Evolutionary conservation across 1,140 invertebrate genomes (phyloP).

Genomic region (Zaprionus kolodkinae): DNA sequence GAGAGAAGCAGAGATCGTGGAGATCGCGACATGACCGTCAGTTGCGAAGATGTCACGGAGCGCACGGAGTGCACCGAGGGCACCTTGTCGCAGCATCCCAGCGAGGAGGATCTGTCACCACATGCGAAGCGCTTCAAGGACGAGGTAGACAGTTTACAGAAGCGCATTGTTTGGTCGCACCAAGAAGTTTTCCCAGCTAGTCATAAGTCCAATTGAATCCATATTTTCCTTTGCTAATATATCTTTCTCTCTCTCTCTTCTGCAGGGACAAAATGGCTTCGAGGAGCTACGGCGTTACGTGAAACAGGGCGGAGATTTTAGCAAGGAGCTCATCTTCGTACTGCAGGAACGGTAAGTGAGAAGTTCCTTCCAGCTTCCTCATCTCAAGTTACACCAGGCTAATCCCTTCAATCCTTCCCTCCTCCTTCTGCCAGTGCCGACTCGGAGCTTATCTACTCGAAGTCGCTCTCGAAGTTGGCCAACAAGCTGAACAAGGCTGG

Average conservation of each 20-base stretch:
- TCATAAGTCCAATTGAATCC: neutral
- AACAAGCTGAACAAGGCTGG: slow-evolving; percentile 93
- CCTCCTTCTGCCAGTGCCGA: slow-evolving; percentile 88
- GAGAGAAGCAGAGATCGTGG: slow-evolving; percentile 39
- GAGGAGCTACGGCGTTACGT: slow-evolving; percentile 96
- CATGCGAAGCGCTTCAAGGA: slow-evolving; percentile 73
- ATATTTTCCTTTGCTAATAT: neutral
- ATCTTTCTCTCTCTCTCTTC: neutral
- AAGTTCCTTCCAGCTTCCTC: no score
- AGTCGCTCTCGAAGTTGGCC: slow-evolving; percentile 94
- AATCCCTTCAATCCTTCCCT: neutral
- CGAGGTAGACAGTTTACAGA: slow-evolving; percentile 54
- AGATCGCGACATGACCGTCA: slow-evolving; percentile 53
- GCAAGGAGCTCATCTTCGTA: slow-evolving; percentile 94
- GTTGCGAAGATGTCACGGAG: slow-evolving; percentile 67
- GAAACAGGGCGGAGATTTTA: slow-evolving; percentile 97
- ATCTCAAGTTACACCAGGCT: neutral
- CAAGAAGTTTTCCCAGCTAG: neutral
- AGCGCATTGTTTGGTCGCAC: slow-evolving; percentile 46
- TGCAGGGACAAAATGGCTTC: slow-evolving; percentile 95
- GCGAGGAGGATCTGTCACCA: slow-evolving; percentile 72
- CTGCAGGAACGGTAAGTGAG: slow-evolving; percentile 94
- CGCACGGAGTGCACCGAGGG: slow-evolving; percentile 56
- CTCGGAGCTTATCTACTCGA: slow-evolving; percentile 94
- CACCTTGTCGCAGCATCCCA: slow-evolving; percentile 56